Conservation (phyloP, 2,113 vertebrate genomes). For the Amblyopsis rosae region DNA sequence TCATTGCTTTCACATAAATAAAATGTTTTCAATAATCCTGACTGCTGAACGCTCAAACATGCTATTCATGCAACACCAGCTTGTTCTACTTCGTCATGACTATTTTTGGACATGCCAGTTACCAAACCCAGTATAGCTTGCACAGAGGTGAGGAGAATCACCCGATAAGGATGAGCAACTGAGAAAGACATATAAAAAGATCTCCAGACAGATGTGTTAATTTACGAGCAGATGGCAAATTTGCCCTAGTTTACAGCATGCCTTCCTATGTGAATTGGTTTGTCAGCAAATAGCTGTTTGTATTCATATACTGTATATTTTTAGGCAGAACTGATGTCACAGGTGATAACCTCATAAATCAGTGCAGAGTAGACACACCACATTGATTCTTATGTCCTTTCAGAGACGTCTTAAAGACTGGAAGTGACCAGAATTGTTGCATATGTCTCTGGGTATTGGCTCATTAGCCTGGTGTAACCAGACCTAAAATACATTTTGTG, state of each 20-base stretch:
- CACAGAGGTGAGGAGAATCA: slow-evolving; percentile 22
- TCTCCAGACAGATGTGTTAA: slow-evolving; percentile 11
- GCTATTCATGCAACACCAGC: background rate
- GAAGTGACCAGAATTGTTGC: too few species aligned
- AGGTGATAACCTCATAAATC: slow-evolving; percentile 33
- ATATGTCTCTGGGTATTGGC: background rate
- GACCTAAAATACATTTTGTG: too few species aligned
- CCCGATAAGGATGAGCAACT: slow-evolving; percentile 11
- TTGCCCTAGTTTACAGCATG: slow-evolving; percentile 5
- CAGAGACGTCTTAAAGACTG: too few species aligned
- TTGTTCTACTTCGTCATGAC: slow-evolving; percentile 6
- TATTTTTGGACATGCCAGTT: slow-evolving; percentile 43
- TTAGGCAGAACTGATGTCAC: slow-evolving; percentile 12
- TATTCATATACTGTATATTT: slow-evolving; percentile 5
- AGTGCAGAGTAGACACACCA: background rate
- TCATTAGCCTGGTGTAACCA: background rate
- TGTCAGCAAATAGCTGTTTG: slow-evolving; percentile 9
- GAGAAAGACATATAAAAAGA: slow-evolving; percentile 17
- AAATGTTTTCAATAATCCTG: slow-evolving; percentile 33
- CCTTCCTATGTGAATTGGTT: slow-evolving; percentile 14
- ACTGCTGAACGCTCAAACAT: slow-evolving; percentile 8
- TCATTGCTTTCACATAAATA: background rate
- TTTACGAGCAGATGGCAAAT: slow-evolving; percentile 1
- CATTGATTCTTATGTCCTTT: background rate
- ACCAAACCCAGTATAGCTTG: slow-evolving; percentile 4